These are phyloP conservation scores for Urocyon cinereoargenteus DNA, from an alignment of 2,797 vertebrate genomes.

Conservation along the genomic window DNA sequence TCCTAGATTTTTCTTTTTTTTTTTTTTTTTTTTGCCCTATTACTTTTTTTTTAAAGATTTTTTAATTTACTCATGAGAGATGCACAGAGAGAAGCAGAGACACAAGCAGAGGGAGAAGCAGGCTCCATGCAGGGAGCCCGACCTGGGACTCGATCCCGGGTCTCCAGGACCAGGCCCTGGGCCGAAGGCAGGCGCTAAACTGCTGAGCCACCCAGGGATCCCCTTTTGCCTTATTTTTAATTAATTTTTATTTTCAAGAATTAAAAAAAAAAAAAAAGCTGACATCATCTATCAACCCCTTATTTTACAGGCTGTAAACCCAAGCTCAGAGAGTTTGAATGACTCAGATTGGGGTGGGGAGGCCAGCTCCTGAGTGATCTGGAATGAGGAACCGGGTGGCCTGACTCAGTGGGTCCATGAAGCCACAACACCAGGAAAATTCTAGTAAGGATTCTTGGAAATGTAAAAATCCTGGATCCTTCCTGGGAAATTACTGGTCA, in stretches of 20 bases:
- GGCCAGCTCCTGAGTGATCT: neutral
- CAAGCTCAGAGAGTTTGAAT: neutral
- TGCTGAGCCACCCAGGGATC: too few relatives aligned
- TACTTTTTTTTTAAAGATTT: too few relatives aligned
- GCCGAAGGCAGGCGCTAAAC: too few relatives aligned
- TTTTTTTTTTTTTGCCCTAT: neutral
- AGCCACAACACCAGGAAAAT: neutral
- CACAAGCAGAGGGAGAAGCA: too few relatives aligned
- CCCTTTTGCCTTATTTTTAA: neutral
- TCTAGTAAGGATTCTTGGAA: slow-evolving; percentile 18
- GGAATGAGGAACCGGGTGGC: neutral
- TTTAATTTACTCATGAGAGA: too few relatives aligned
- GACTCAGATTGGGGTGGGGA: neutral
- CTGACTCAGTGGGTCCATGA: neutral
- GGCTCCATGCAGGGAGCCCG: too few relatives aligned
- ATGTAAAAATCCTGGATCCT: neutral
- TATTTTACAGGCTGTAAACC: neutral
- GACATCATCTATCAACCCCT: neutral
- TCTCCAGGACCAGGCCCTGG: too few relatives aligned
- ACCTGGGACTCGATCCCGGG: too few relatives aligned
- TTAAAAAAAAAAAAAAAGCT: neutral
- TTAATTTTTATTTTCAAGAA: neutral
- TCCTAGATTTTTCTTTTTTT: neutral
- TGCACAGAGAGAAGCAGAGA: too few relatives aligned
- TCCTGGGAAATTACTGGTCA: neutral